Base-by-base conservation (phyloP, 2,797 vertebrate genomes). In the Enteromius thamalakanensis region DNA sequence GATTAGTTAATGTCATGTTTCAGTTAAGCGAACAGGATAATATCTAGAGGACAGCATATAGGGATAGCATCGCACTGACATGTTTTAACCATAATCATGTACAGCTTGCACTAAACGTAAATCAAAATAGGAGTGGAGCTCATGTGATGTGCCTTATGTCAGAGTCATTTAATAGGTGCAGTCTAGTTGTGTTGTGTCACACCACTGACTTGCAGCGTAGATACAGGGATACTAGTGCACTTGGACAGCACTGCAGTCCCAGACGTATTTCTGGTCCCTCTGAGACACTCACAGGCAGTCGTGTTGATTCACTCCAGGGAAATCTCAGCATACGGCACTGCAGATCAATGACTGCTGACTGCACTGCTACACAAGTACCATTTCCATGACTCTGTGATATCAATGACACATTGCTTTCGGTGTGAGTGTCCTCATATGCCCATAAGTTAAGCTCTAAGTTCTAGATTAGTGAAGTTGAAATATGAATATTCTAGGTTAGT, bases 331-430 rank as follows among this genome's bases (percentile, higher is more conserved):
- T 21, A 64, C n/a, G 77, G 15, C 82, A 83, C 74, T 29, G n/a
- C 60, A 32, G 74, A 86, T 86, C 85, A 69, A 85, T 85, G 82
- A 71, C n/a, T 83, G 87, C 87, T 88, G 83, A 86, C 80, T 76
- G 23, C 6, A 47, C 47, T 62, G 53, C 49, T 70, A 80, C 77
- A 81, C 77, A 81, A 72, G 58, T 72, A 65, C 64, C 49, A 78
- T 64, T 83, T 83, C 68, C 71, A 86, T 71, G 85, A 82, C 60
- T 74, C 76, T n/a, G 26, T 76, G n/a, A 77, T 71, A 37, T 75
- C 82, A 45, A 37, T 67, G 53, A 34, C 23, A 26, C n/a, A 65
- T 55, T 58, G 37, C 55, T 23, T 81, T 69, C 1, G 2, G 19
- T 40, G 21, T 64, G 53, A 64, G 60, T 64, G 42, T 23, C 55